Evolutionary conservation across 2,797 vertebrate species (phyloP).

Genomic region (Acrossocheilus fasciatus): DNA sequence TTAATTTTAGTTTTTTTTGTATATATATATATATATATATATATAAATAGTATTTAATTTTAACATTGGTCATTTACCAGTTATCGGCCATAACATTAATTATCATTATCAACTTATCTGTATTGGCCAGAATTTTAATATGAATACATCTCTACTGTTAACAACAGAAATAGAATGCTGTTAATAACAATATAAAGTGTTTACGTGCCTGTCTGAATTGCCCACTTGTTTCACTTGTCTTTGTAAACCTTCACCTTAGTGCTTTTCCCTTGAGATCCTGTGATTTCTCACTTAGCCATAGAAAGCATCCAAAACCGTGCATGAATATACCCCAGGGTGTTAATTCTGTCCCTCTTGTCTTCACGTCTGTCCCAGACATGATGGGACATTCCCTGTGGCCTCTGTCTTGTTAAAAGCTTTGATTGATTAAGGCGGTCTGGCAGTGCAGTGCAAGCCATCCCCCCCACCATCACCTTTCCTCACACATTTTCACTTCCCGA

Average conservation of each 20-base stretch:
- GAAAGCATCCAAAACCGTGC: not conserved
- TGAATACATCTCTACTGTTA: not conserved
- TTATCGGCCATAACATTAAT: not conserved
- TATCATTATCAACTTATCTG: not conserved
- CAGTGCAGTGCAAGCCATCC: slow-evolving; percentile 47
- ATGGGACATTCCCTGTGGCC: slow-evolving; percentile 59
- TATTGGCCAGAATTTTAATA: not conserved
- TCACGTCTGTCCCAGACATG: slow-evolving; percentile 55
- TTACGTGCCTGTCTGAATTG: not conserved
- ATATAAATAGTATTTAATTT: not conserved
- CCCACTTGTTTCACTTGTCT: slow-evolving; percentile 1
- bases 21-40: too few species aligned
- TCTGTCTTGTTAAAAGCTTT: slow-evolving; percentile 72
- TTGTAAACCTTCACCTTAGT: slow-evolving; percentile 11
- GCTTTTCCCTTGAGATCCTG: not conserved
- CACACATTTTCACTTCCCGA: slow-evolving; percentile 76
- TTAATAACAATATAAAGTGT: slow-evolving; percentile 8
- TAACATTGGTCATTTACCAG: not conserved
- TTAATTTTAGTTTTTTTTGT: not conserved
- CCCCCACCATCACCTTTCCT: slow-evolving; percentile 72
- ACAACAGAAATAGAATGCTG: not conserved
- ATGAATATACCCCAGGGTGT: slow-evolving; percentile 30
- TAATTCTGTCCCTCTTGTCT: slow-evolving; percentile 18
- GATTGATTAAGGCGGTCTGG: slow-evolving; percentile 76
- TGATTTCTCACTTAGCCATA: slow-evolving; percentile 11